Percentiles rank a stretch among this genome's conserved stretches.
phyloP scores from a whole-genome alignment of 2,888 invertebrate species.

The Sarcophaga variegata region DNA sequence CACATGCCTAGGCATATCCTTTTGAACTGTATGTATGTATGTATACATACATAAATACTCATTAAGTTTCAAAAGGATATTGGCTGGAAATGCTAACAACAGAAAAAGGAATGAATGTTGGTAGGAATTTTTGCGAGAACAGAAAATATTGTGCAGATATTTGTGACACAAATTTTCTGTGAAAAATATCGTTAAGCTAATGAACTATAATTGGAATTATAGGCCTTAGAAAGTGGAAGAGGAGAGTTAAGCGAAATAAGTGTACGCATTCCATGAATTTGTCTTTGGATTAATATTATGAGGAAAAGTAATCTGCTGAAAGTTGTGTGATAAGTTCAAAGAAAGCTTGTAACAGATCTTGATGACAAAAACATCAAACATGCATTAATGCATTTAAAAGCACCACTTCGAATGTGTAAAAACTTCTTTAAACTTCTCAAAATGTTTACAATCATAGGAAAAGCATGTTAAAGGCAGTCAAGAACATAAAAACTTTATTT shows the following conservation, averaged over 20 bases:
- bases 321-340: too few species aligned
- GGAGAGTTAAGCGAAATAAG: neutral
- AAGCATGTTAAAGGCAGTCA: neutral
- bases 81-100: slow-evolving; percentile 28
- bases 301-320: neutral
- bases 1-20: neutral
- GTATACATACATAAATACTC: neutral
- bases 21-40: neutral
- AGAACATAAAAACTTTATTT: slow-evolving; percentile 24
- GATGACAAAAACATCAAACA: slow-evolving; percentile 44
- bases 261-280: neutral
- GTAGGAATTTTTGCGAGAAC: neutral
- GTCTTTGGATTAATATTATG: neutral
- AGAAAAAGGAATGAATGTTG: neutral
- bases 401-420: slow-evolving; percentile 49
- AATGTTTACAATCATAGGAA: neutral
- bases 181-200: slow-evolving; percentile 3
- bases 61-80: slow-evolving; percentile 33
- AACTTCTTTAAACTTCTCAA: slow-evolving; percentile 34
- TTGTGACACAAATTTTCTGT: slow-evolving; percentile 23
- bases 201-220: neutral
- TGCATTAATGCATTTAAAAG: slow-evolving; percentile 55
- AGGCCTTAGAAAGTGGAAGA: neutral
- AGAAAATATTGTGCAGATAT: neutral
- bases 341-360: too few species aligned